Evolutionary conservation across 1,140 invertebrate species (phyloP).

Genomic region (Saccostrea cuccullata): DNA sequence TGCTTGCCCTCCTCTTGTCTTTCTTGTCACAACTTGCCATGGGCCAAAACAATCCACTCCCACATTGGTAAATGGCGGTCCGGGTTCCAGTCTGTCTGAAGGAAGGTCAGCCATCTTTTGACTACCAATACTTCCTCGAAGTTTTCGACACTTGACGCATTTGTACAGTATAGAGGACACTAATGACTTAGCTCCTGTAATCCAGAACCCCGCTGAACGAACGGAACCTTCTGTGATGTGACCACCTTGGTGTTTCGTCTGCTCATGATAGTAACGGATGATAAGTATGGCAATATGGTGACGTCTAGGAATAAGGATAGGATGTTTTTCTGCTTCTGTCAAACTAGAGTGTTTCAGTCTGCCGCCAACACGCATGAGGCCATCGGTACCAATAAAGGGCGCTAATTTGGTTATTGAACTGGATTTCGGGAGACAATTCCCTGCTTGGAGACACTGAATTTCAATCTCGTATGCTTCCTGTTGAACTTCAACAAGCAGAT

Average conservation of each 20-base stretch:
- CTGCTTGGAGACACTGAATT: too few relatives aligned
- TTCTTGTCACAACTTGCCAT: too few relatives aligned
- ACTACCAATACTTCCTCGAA: conserved; percentile 13
- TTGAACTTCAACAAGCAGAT: background rate
- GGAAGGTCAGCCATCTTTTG: conserved; percentile 27
- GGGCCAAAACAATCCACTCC: too few relatives aligned
- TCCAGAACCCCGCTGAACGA: conserved; percentile 45
- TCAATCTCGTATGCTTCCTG: too few relatives aligned
- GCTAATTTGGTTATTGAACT: too few relatives aligned
- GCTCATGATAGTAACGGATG: conserved; percentile 45
- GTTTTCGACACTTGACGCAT: conserved; percentile 46
- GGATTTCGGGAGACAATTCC: too few relatives aligned
- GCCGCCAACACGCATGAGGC: too few relatives aligned
- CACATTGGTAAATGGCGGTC: too few relatives aligned
- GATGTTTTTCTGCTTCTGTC: conserved; percentile 37
- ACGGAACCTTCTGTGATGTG: conserved; percentile 22
- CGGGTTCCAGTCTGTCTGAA: too few relatives aligned
- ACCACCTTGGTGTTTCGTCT: conserved; percentile 52
- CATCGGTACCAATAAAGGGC: too few relatives aligned
- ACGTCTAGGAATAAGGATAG: conserved; percentile 50
- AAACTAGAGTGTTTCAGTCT: background rate
- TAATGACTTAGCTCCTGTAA: conserved; percentile 32
- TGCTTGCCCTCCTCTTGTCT: background rate
- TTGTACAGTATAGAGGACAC: background rate
- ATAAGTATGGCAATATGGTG: conserved; percentile 52